Evolutionary conservation across 2,888 invertebrate species (phyloP), one percentile per base, ranked within the genome.

Genomic region (Eupsilia transversa): DNA sequence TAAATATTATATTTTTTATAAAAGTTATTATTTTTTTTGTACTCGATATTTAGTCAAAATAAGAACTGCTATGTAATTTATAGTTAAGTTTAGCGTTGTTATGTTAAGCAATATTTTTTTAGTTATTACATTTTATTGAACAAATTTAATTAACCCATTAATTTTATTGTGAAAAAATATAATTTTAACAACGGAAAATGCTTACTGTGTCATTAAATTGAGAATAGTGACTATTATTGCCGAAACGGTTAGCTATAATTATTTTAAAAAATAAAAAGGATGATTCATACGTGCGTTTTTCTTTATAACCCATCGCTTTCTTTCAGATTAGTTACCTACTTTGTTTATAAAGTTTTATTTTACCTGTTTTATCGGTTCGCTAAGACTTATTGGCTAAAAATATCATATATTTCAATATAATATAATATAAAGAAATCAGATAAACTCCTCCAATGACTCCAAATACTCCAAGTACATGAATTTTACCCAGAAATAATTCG

Each of bases 211-310:
- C 96, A 96, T 96, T 95, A 93, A 93, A 85, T 87, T 87, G 94
- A 95, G 94, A 93, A 95, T 96, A 96, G 95, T 95, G 93, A 93
- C 89, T 92, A 95, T 96, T 95, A 96, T 96, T 95, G 96, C 96
- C 96, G 96, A 94, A 95, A 95, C 94, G 96, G 96, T 96, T 96
- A 96, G 96, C 96, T 96, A 96, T 96, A 96, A 96, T 96, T 96
- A 96, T 96, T 96, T 96, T 94, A 96, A 96, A 96, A 96, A 96
- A 96, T 95, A 96, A 96, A 96, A 96, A 94, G 88, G 93, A 96
- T 94, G 95, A 96, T 96, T 96, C 95, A 95, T 93, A 93, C 38
- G 76, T 46, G 91, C 80, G 94, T 94, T 94, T 95, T 91, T 91
- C 75, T 93, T 91, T 82, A 52, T 17, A 43, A 33, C 66, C 73